Evolutionary conservation across 2,797 vertebrate species (phyloP).

Genomic region (Danio albolineatus): DNA sequence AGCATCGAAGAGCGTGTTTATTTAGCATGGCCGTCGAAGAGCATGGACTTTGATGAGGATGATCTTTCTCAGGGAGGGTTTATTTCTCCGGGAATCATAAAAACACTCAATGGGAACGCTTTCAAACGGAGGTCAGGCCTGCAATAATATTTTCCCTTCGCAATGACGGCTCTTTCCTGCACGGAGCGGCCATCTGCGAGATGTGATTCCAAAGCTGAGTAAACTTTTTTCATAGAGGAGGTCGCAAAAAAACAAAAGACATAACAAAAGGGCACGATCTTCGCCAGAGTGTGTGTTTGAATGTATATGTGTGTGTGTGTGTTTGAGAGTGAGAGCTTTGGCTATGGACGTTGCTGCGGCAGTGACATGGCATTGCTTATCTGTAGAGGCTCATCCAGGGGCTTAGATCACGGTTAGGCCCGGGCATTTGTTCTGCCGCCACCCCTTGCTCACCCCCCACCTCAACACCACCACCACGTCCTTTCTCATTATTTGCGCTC

Average conservation of each 20-base stretch:
- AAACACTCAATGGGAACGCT: conserved; percentile 72
- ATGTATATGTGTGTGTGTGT: conserved; percentile 62
- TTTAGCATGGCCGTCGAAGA: conserved; percentile 38
- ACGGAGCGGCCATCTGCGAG: conserved; percentile 72
- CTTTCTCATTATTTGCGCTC: conserved; percentile 51
- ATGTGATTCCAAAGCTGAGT: conserved; percentile 80
- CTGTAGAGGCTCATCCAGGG: conserved; percentile 56
- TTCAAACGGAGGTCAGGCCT: conserved; percentile 80
- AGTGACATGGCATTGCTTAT: conserved; percentile 59
- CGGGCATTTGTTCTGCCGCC: conserved; percentile 47
- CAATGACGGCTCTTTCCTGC: conserved; percentile 70
- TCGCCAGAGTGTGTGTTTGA: conserved; percentile 57
- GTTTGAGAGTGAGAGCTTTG: conserved; percentile 40
- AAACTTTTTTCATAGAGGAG: conserved; percentile 70
- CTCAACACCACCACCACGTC: background rate
- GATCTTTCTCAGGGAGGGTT: conserved; percentile 69
- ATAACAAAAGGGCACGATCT: conserved; percentile 55
- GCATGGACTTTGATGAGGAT: conserved; percentile 73
- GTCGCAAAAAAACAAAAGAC: conserved; percentile 56
- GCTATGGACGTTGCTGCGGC: conserved; percentile 32
- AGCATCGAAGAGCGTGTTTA: conserved; percentile 44
- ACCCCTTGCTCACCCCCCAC: conserved; percentile 19
- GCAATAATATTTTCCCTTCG: conserved; percentile 79
- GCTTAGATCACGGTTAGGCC: conserved; percentile 54
- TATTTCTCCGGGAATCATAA: conserved; percentile 66